phyloP scores from a whole-genome alignment of 2,888 invertebrate species.

The Coelogynopora nodosa region DNA sequence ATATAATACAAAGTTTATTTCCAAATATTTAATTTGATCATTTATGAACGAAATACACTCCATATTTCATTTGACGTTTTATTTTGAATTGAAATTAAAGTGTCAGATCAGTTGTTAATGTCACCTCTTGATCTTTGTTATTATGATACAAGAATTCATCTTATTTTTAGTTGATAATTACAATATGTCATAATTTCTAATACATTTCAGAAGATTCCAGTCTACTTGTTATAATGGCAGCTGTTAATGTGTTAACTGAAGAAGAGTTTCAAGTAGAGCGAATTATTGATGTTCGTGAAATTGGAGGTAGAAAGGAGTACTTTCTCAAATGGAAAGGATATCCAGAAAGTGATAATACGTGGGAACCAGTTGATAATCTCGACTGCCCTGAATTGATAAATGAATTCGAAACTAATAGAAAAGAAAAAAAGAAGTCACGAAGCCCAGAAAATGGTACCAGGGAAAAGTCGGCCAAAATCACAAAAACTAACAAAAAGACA shows the following conservation, averaged over 20 bases:
- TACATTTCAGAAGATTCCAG: no score
- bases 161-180: no score
- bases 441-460: not conserved
- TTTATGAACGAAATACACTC: no score
- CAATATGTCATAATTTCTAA: no score
- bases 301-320: slow-evolving; percentile 38
- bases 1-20: no score
- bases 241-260: not conserved
- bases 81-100: no score
- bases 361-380: slow-evolving; percentile 43
- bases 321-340: slow-evolving; percentile 45
- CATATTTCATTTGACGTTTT: no score
- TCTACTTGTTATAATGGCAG: not conserved
- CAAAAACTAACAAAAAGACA: not conserved
- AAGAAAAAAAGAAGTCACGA: not conserved
- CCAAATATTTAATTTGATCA: no score
- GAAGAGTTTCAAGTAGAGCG: slow-evolving; percentile 43
- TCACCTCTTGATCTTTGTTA: no score
- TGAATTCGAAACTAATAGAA: not conserved
- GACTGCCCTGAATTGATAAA: slow-evolving; percentile 40
- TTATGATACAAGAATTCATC: no score
- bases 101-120: no score
- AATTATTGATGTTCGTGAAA: slow-evolving; percentile 32
- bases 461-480: not conserved
- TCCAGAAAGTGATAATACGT: slow-evolving; percentile 40